Percentiles rank a stretch among this genome's conserved stretches.
These are phyloP conservation scores for Leptinotarsa peninsularis DNA, from an alignment of 2,888 invertebrate species.

Conservation along the genomic window DNA sequence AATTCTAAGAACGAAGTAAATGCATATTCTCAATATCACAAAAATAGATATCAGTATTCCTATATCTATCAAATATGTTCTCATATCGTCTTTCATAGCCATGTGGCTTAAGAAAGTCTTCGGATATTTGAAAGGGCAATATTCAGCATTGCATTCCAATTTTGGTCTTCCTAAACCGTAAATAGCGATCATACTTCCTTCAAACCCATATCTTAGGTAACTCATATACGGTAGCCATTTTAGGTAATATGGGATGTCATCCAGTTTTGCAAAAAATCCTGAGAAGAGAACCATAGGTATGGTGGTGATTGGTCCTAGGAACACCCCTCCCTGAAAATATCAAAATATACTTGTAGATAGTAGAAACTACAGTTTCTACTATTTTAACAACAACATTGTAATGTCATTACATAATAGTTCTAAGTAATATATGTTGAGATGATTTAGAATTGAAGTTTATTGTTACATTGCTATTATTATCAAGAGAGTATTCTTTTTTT, in stretches of 20 bases:
- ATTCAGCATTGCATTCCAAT: constrained; percentile 83
- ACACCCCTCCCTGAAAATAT: constrained; percentile 72
- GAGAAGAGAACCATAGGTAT: constrained; percentile 94
- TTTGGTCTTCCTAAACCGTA: constrained; percentile 88
- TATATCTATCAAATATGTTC: constrained; percentile 83
- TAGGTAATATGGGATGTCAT: constrained; percentile 89
- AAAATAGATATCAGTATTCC: constrained; percentile 85
- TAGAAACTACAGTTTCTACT: too few species aligned
- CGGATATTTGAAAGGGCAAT: constrained; percentile 86
- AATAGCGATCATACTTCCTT: constrained; percentile 91
- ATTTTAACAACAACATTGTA: too few species aligned
- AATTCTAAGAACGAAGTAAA: constrained; percentile 86
- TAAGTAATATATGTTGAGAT: too few species aligned
- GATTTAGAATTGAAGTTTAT: too few species aligned
- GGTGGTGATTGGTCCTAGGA: constrained; percentile 87
- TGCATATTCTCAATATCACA: constrained; percentile 80
- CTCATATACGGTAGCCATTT: constrained; percentile 91
- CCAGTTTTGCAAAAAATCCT: constrained; percentile 93
- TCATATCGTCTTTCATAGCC: constrained; percentile 79
- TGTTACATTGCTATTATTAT: too few species aligned
- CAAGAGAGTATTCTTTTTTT: too few species aligned
- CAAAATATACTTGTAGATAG: not conserved
- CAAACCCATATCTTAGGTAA: constrained; percentile 92
- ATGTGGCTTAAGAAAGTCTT: constrained; percentile 86
- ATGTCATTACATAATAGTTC: too few species aligned